Evolutionary conservation across 2,797 vertebrate species (phyloP).

Genomic region (Iguana delicatissima): DNA sequence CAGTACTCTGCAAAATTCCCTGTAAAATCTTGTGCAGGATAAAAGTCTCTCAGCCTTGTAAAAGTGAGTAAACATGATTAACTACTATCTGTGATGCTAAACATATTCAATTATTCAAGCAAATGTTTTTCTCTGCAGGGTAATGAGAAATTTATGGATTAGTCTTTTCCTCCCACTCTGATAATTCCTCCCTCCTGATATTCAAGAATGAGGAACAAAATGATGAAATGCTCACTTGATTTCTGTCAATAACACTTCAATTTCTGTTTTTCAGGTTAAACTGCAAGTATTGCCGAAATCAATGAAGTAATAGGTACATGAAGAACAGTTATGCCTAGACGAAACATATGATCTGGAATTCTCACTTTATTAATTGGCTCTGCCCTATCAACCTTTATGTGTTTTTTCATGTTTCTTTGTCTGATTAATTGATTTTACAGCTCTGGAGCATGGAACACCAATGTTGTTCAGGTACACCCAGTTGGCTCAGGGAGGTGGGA

Average conservation of each 20-base stretch:
- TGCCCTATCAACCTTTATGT: background rate
- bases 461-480: background rate
- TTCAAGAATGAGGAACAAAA: constrained; percentile 60
- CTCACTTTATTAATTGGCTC: background rate
- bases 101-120: constrained; percentile 72
- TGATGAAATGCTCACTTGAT: constrained; percentile 65
- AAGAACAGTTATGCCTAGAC: constrained; percentile 37
- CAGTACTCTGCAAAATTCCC: constrained; percentile 7
- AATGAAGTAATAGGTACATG: constrained; percentile 8
- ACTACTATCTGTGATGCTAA: constrained; percentile 69
- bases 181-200: constrained; percentile 62
- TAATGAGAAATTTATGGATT: constrained; percentile 78
- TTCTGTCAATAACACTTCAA: constrained; percentile 66
- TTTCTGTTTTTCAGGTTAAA: constrained; percentile 50
- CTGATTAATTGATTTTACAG: background rate
- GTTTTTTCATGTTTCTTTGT: background rate
- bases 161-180: constrained; percentile 62
- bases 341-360: constrained; percentile 34
- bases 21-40: constrained; percentile 42
- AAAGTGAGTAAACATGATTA: constrained; percentile 71
- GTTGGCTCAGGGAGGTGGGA: background rate
- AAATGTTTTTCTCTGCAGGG: constrained; percentile 60
- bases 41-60: constrained; percentile 52
- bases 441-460: background rate
- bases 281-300: constrained; percentile 61